Base-by-base conservation (phyloP, 2,797 vertebrate genomes). In the Acipenser ruthenus region DNA sequence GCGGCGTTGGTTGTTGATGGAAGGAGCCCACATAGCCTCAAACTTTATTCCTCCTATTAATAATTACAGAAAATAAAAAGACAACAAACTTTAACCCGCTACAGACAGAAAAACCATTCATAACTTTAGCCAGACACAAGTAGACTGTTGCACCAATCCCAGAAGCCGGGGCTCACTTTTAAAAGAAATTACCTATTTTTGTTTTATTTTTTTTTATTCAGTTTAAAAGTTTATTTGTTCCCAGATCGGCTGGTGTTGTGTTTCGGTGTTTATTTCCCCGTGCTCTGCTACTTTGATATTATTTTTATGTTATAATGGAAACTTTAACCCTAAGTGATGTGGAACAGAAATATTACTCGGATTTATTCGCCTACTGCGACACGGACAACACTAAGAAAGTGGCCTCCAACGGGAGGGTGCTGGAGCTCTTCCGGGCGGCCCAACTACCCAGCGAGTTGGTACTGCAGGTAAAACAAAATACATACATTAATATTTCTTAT, bases 381-480 rank as follows among this genome's bases (percentile, higher is more conserved):
- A 95, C 93, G 77, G 96, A 98, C 82, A 95, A 94, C 89, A 94
- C 94, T 77, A 97, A 98, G 82, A 98, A 98, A 90, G 94, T 96
- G 83, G 93, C 93, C 66, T 93, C 93, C 77, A 94, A 93, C 73
- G 93, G 92, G 69, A 90, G 94, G 80, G 95, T 97, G 80, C 87
- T 95, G 77, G 96, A 98, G 86, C 93, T 98, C 72, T 95, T 97
- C 89, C 90, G 95, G 87, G 94, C 95, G 86, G 95, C 96, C 79
- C 96, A 98, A 91, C 90, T 98, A 60, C 92, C 94, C 73, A 92
- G 82, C 86, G 95, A 98, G 84, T 93, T 96, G 81, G 93, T 96
- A 78, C 82, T 94, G 73, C 95, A 98, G 95, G 95, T 98, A 86
- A 85, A 75, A 37, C 3, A 37, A 37, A 37, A 37, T 18, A 18